These are phyloP conservation scores for Copidosoma floridanum DNA, from an alignment of 1,140 invertebrate genomes.

Conservation along the genomic window DNA sequence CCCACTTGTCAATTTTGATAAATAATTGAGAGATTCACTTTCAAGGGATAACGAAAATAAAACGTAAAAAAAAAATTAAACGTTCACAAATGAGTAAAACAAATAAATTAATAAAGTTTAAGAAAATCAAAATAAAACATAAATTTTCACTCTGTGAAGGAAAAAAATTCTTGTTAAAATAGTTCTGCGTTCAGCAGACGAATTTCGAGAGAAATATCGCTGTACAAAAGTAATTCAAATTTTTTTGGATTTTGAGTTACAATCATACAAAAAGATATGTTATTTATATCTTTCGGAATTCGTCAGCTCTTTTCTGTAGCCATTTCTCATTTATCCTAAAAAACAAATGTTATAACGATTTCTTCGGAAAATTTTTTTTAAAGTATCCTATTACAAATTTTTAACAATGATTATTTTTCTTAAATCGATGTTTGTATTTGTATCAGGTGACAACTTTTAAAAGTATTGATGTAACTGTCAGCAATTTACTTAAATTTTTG, in stretches of 20 bases:
- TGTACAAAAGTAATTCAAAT: slow-evolving; percentile 1
- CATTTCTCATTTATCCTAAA: slow-evolving; percentile 21
- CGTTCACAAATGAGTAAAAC: slow-evolving; percentile 35
- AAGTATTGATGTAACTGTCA: no score
- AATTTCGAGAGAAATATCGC: slow-evolving; percentile 27
- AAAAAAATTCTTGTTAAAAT: slow-evolving; percentile 30
- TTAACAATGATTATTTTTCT: neutral
- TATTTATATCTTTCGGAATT: slow-evolving; percentile 6
- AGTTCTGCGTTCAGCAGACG: slow-evolving; percentile 30
- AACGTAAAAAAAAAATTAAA: slow-evolving; percentile 41
- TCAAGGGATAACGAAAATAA: slow-evolving; percentile 45
- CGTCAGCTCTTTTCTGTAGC: slow-evolving; percentile 2
- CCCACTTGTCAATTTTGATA: no score
- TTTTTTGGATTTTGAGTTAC: neutral
- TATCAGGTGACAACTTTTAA: no score
- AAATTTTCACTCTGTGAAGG: slow-evolving; percentile 35
- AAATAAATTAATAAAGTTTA: slow-evolving; percentile 44
- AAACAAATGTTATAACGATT: no score
- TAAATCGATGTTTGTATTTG: neutral
- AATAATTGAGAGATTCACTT: slow-evolving; percentile 16
- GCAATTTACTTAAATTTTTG: no score
- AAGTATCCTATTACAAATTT: neutral
- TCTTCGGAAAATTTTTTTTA: neutral
- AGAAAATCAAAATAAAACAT: slow-evolving; percentile 29
- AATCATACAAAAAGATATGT: slow-evolving; percentile 9